phyloP scores from a whole-genome alignment of 2,797 vertebrate species.

The Falco cherrug region DNA sequence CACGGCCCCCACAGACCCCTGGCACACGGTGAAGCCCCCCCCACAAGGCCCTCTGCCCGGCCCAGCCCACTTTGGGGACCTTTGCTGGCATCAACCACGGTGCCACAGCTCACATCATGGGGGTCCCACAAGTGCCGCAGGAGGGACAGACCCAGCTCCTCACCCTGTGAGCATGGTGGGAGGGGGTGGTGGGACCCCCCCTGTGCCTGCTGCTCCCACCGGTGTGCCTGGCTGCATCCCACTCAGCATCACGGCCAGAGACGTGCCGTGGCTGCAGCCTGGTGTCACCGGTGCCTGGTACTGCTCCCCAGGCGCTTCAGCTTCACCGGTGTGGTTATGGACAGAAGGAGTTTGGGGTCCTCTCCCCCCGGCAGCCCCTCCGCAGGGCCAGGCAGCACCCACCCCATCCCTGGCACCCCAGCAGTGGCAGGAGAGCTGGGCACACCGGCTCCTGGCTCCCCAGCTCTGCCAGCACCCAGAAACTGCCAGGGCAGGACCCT shows the following conservation, averaged over 20 bases:
- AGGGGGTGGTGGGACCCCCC: background rate
- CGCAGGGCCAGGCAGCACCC: background rate
- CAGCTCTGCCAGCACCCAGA: background rate
- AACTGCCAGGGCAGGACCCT: background rate
- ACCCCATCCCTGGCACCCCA: accelerated
- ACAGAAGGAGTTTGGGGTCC: background rate
- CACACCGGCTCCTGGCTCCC: background rate
- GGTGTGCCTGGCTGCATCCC: background rate
- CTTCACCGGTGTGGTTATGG: background rate
- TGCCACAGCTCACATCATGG: background rate
- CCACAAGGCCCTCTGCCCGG: background rate
- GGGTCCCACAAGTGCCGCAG: accelerated
- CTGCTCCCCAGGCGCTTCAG: background rate
- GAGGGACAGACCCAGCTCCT: background rate
- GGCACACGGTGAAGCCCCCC: background rate
- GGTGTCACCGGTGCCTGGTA: background rate
- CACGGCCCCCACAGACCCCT: background rate
- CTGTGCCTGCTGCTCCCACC: background rate
- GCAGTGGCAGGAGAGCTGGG: too few relatives aligned
- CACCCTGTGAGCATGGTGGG: accelerated
- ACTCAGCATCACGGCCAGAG: background rate
- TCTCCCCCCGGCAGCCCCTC: background rate
- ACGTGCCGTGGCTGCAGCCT: background rate
- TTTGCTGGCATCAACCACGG: background rate
- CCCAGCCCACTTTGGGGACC: background rate